Evolutionary conservation across 1,140 invertebrate species (phyloP).

Genomic region (Venturia canescens): DNA sequence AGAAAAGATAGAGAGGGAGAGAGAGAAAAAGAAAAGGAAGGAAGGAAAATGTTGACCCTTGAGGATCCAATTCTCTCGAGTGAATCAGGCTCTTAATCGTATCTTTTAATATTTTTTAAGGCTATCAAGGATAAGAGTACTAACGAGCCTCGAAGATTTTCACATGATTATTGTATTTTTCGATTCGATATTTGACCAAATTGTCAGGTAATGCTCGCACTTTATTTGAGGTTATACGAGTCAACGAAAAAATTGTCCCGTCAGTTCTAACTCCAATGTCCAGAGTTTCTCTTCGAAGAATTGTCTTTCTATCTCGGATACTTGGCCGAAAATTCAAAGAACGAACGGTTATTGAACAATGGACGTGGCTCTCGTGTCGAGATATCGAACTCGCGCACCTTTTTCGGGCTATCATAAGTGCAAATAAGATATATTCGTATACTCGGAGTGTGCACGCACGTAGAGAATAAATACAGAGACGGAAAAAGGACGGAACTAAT

Average conservation of each 20-base stretch:
- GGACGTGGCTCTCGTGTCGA: neutral
- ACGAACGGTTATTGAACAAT: neutral
- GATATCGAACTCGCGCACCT: neutral
- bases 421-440: conserved; percentile 20
- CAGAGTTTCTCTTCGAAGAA: too few species aligned
- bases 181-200: neutral
- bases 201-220: neutral
- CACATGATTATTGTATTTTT: neutral
- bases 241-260: too few species aligned
- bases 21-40: neutral
- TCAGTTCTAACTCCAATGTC: too few species aligned
- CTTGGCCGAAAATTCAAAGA: too few species aligned
- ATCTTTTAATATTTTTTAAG: too few species aligned
- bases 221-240: neutral
- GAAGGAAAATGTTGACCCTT: neutral
- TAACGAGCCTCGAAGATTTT: neutral
- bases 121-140: too few species aligned
- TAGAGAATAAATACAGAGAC: conserved; percentile 5
- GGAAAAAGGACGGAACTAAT: conserved; percentile 16
- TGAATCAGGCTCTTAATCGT: neutral
- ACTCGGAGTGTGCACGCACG: neutral
- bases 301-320: too few species aligned
- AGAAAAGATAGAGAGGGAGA: neutral
- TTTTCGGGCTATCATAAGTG: neutral
- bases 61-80: conserved; percentile 11